phyloP scores from a whole-genome alignment of 2,888 invertebrate species.

The Ischnus inquisitorius region DNA sequence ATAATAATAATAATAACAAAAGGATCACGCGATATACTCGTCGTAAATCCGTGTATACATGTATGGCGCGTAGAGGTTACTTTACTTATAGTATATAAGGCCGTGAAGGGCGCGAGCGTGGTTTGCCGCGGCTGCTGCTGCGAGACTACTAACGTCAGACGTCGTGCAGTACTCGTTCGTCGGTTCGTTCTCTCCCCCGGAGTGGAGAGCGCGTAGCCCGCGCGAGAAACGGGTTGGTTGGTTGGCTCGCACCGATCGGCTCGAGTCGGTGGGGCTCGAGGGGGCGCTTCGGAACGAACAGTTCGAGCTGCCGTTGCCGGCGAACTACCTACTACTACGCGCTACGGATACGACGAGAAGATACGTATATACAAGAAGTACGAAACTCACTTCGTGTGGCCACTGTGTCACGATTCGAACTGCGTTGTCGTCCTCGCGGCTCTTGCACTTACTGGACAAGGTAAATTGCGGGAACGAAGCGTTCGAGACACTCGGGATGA shows the following conservation, averaged over 20 bases:
- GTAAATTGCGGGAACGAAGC: background rate
- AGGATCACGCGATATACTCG: constrained; percentile 9
- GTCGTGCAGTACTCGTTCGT: constrained; percentile 52
- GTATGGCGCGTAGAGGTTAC: background rate
- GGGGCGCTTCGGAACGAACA: constrained; percentile 31
- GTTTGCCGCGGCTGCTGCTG: constrained; percentile 58
- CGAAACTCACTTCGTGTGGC: constrained; percentile 52
- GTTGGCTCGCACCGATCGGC: constrained; percentile 47
- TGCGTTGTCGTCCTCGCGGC: constrained; percentile 37
- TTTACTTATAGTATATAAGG: background rate
- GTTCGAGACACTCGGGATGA: too few relatives aligned
- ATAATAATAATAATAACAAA: background rate
- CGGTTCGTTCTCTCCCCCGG: constrained; percentile 53
- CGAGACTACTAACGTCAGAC: constrained; percentile 65
- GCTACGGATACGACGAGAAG: constrained; percentile 44
- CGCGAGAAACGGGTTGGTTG: constrained; percentile 64
- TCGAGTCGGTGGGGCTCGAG: constrained; percentile 32
- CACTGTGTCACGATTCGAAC: constrained; percentile 49
- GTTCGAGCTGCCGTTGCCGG: constrained; percentile 22
- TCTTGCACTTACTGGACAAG: background rate
- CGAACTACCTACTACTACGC: constrained; percentile 13
- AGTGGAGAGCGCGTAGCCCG: constrained; percentile 56
- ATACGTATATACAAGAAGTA: background rate
- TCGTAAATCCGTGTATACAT: constrained; percentile 11
- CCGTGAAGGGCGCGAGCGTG: constrained; percentile 6